phyloP scores from a whole-genome alignment of 2,797 vertebrate genomes.

The Enteromius unitaeniatus region DNA sequence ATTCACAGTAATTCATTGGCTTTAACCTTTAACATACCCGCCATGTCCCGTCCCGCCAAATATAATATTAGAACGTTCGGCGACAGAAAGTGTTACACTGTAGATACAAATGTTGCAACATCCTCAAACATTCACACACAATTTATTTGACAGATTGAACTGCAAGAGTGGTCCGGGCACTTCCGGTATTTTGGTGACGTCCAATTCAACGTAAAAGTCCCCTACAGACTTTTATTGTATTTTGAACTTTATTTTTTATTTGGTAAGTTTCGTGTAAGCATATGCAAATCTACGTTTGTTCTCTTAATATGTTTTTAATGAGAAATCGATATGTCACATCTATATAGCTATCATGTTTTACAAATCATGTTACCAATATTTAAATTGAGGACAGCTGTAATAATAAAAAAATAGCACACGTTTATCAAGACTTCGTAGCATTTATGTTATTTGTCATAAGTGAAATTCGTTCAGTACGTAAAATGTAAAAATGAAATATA shows the following conservation, averaged over 20 bases:
- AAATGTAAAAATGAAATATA: neutral
- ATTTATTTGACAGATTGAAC: constrained; percentile 35
- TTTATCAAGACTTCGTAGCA: neutral
- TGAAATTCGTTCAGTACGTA: neutral
- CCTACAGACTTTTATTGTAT: too few relatives aligned
- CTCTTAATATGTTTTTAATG: neutral
- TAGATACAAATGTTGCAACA: neutral
- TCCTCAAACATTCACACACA: neutral
- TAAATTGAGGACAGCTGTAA: neutral
- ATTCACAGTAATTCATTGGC: neutral
- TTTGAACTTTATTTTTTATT: neutral
- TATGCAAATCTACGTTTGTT: neutral
- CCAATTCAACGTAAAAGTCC: neutral
- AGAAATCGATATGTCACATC: neutral
- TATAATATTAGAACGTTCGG: neutral
- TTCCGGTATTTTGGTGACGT: constrained; percentile 29
- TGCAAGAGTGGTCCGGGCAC: neutral
- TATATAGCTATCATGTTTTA: neutral
- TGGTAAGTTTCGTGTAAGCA: neutral
- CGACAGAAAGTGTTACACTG: neutral
- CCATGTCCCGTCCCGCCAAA: neutral
- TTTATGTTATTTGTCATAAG: neutral
- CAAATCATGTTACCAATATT: neutral
- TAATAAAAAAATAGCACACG: neutral
- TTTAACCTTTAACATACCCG: constrained; percentile 10